Conservation (phyloP, 2,888 invertebrate genomes). For the Drosophila pseudotakahashii region DNA sequence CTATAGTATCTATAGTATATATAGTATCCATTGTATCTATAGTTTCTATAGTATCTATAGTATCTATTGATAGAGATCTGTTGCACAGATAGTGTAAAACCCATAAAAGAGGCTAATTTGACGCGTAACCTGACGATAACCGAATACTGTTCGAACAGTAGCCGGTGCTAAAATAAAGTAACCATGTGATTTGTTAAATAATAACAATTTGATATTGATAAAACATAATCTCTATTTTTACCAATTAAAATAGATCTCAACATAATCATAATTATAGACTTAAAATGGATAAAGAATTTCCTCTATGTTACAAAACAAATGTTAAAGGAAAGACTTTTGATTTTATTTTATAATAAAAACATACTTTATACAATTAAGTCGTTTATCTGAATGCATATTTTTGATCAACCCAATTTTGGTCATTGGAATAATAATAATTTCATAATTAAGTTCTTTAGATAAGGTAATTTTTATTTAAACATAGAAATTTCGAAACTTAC, state of each 20-base stretch:
- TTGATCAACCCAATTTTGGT: neutral
- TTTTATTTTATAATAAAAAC: neutral
- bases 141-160: neutral
- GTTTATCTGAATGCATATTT: slow-evolving; percentile 5
- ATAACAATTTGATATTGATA: neutral
- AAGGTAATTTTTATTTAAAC: neutral
- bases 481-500: neutral
- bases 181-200: slow-evolving; percentile 1
- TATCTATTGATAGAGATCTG: no score
- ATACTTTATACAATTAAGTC: neutral
- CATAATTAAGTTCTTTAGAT: neutral
- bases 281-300: neutral
- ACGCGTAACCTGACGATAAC: neutral
- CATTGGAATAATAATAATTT: slow-evolving; percentile 5
- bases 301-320: neutral
- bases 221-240: neutral
- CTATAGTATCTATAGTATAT: no score
- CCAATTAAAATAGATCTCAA: neutral
- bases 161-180: neutral
- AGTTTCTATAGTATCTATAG: no score
- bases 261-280: neutral
- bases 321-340: neutral
- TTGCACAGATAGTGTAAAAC: no score
- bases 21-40: no score
- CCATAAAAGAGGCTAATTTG: neutral